phyloP scores from a whole-genome alignment of 1,140 invertebrate genomes.

The Agraylea sexmaculata region DNA sequence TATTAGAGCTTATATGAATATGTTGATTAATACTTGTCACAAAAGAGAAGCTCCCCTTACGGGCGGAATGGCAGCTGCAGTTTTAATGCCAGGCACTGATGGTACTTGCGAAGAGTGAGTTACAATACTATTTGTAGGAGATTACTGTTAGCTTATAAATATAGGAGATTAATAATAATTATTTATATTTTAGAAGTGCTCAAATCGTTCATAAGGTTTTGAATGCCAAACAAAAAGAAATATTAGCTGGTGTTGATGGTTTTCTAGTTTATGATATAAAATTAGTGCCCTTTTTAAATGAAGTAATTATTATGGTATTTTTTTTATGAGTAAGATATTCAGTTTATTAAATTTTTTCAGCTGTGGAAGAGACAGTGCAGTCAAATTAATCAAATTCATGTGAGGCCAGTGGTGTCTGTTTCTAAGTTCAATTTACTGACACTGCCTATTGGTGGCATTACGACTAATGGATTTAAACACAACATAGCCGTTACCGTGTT shows the following conservation, averaged over 20 bases:
- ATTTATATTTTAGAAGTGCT: conserved; percentile 27
- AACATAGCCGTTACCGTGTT: conserved; percentile 53
- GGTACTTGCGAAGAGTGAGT: conserved; percentile 28
- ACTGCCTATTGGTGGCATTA: conserved; percentile 50
- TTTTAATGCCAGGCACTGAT: conserved; percentile 36
- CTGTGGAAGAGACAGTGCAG: conserved; percentile 37
- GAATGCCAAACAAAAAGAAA: conserved; percentile 44
- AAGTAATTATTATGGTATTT: conserved; percentile 32
- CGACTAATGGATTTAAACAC: conserved; percentile 45
- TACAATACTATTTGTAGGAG: background rate
- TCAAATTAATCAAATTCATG: conserved; percentile 34
- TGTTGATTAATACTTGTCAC: conserved; percentile 52
- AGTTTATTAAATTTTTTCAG: conserved; percentile 25
- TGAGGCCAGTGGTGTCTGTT: conserved; percentile 26
- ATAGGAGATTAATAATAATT: no score
- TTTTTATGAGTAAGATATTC: conserved; percentile 9
- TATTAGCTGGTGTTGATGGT: conserved; percentile 51
- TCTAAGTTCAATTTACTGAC: conserved; percentile 38
- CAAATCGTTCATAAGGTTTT: conserved; percentile 34
- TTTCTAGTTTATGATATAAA: conserved; percentile 58
- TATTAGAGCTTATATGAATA: conserved; percentile 48
- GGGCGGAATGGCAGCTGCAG: conserved; percentile 56
- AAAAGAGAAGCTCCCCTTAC: conserved; percentile 50
- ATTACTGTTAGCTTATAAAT: no score
- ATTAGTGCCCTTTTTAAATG: conserved; percentile 45